Evolutionary conservation across 2,113 vertebrate genomes (phyloP), one percentile per base, ranked within the genome.

Genomic region (Mirza zaza): DNA sequence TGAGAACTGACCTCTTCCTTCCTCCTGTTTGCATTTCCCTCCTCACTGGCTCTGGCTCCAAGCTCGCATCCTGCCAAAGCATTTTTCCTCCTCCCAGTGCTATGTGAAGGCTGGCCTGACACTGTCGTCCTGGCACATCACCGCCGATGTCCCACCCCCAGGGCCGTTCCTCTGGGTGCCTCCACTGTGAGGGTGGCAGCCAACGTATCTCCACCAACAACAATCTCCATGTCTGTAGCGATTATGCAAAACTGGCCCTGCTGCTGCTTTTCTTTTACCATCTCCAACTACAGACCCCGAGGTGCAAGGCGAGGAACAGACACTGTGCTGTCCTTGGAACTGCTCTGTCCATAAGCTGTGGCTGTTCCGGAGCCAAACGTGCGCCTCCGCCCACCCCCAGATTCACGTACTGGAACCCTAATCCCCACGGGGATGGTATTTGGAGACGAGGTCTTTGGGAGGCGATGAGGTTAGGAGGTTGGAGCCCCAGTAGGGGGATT

Each of bases 131-230:
- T 14, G 42, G 73, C 29, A 15, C 8, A 29, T 39, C 10, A 18
- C 59, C 4, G 4, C 23, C 0, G 10, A 59, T 8, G n/a, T 15
- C 23, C 14, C 57, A 48, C 1, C 8, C 18, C 34, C 21, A 87
- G 13, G 27, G 9, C 12, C 13, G 6, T 12, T 3, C 15, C 10
- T 10, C 48, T 61, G 1, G 5, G 15, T 6, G 23, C 68, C n/a
- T 5, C 17, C 23, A 7, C 39, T 7, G 8, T 48, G 17, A 36
- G 34, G 29, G 11, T 21, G n/a, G 29, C 34, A 11, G n/a, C 10
- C 2, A 3, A 13, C 27, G 42, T 39, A 4, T 52, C 39, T 71
- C 65, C 32, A n/a, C 9, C 86, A 7, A 63, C n/a, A n/a, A n/a
- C 10, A 11, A 17, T 36, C 36, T 59, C 29, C 79, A 29, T 4